These are phyloP conservation scores for Zoanthus sansibaricus DNA, from an alignment of 92 coral and sea anemone species.

Conservation along the genomic window DNA sequence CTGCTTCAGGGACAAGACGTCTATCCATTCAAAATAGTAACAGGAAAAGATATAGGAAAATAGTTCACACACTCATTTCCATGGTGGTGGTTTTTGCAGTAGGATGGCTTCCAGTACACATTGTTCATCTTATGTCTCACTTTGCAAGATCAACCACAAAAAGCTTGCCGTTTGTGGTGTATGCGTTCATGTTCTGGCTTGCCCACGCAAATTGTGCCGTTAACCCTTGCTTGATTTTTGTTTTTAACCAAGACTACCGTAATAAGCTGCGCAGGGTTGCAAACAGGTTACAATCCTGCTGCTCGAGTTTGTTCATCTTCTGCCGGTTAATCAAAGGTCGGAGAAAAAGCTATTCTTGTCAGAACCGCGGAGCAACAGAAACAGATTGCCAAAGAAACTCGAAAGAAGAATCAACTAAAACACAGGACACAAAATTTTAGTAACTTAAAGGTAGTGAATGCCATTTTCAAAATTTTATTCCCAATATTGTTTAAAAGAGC, in stretches of 20 bases:
- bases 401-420: not conserved
- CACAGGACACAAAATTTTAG: slow-evolving; percentile 21
- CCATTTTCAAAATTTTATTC: not conserved
- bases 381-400: not conserved
- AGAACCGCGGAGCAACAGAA: not conserved
- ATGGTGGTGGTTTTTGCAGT: slow-evolving; percentile 37
- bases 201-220: slow-evolving; percentile 40
- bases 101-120: slow-evolving; percentile 31
- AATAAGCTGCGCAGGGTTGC: not conserved
- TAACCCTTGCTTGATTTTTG: slow-evolving; percentile 30
- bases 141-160: slow-evolving; percentile 13
- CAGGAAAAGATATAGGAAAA: slow-evolving; percentile 4
- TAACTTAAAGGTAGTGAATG: not conserved
- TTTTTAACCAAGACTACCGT: slow-evolving; percentile 22
- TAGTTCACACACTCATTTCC: slow-evolving; percentile 23
- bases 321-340: not conserved
- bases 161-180: slow-evolving; percentile 15
- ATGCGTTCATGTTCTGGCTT: slow-evolving; percentile 30
- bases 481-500: too few species aligned
- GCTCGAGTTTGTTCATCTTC: not conserved
- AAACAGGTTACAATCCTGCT: not conserved
- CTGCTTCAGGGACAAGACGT: not conserved
- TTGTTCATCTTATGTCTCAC: slow-evolving; percentile 33
- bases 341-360: not conserved
- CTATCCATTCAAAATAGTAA: not conserved